Evolutionary conservation across 2,797 vertebrate species (phyloP).

Genomic region (Amazona ochrocephala): DNA sequence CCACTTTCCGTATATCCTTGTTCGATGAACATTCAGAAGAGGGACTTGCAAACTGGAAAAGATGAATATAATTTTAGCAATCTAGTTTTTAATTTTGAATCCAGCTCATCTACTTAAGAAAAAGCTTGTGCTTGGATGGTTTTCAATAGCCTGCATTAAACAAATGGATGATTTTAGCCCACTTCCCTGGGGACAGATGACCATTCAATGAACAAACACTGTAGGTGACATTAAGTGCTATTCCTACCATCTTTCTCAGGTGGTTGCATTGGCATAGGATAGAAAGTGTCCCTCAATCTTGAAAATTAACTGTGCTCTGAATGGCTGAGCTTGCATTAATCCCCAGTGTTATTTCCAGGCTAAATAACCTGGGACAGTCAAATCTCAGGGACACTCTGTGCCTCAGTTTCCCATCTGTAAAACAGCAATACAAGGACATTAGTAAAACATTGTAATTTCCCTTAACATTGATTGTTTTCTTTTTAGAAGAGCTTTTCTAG

Average conservation of each 20-base stretch:
- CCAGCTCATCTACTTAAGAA: background rate
- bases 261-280: background rate
- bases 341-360: background rate
- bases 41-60: background rate
- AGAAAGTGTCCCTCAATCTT: background rate
- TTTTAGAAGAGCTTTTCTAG: background rate
- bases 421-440: background rate
- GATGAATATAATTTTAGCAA: background rate
- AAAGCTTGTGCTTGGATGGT: background rate
- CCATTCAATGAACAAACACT: background rate
- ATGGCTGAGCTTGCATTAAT: background rate
- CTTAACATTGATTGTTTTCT: fast-evolving
- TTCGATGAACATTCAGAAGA: background rate
- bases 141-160: background rate
- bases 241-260: background rate
- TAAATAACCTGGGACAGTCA: fast-evolving
- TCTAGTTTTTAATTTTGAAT: background rate
- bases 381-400: background rate
- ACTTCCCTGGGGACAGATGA: background rate
- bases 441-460: background rate
- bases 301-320: background rate
- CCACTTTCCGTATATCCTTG: fast-evolving
- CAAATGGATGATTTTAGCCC: background rate
- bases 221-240: background rate
- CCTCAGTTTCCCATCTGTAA: background rate